Conservation (phyloP, 1,140 invertebrate genomes). For the Leptestheria dahalacensis region DNA sequence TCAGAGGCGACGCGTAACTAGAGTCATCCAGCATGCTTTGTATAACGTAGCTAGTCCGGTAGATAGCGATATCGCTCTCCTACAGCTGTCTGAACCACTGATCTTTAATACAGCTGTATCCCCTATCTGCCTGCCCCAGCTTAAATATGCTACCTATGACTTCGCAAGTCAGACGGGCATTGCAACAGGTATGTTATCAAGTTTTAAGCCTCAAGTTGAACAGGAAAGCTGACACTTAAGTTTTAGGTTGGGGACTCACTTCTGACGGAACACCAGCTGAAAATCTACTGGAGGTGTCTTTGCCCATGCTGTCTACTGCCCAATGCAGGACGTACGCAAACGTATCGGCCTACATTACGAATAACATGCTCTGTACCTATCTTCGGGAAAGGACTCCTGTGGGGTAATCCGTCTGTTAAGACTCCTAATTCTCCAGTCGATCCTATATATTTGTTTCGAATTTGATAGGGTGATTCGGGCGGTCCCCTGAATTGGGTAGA, state of each 20-base stretch:
- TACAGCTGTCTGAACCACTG: slow-evolving; percentile 33
- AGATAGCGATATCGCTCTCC: slow-evolving; percentile 23
- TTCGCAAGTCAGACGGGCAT: slow-evolving; percentile 29
- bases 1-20: too few relatives aligned
- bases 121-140: slow-evolving; percentile 50
- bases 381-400: slow-evolving; percentile 43
- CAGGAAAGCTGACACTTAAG: too few relatives aligned
- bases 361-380: slow-evolving; percentile 49
- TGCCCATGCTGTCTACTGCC: slow-evolving; percentile 37
- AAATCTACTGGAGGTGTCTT: slow-evolving; percentile 37
- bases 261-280: slow-evolving; percentile 37
- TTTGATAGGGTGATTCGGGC: slow-evolving; percentile 48
- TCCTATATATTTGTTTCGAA: neutral
- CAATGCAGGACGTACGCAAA: slow-evolving; percentile 29
- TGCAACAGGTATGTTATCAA: slow-evolving; percentile 6
- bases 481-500: slow-evolving; percentile 45
- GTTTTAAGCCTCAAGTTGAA: too few relatives aligned
- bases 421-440: neutral
- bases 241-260: slow-evolving; percentile 44
- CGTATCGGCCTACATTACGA: slow-evolving; percentile 26
- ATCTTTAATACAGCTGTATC: slow-evolving; percentile 36
- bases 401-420: neutral
- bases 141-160: slow-evolving; percentile 30
- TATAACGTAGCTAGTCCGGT: neutral
- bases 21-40: neutral